Percentiles rank a stretch among this genome's conserved stretches.
These are phyloP conservation scores for Troilus luridus DNA, from an alignment of 2,888 invertebrate genomes.

Conservation along the genomic window DNA sequence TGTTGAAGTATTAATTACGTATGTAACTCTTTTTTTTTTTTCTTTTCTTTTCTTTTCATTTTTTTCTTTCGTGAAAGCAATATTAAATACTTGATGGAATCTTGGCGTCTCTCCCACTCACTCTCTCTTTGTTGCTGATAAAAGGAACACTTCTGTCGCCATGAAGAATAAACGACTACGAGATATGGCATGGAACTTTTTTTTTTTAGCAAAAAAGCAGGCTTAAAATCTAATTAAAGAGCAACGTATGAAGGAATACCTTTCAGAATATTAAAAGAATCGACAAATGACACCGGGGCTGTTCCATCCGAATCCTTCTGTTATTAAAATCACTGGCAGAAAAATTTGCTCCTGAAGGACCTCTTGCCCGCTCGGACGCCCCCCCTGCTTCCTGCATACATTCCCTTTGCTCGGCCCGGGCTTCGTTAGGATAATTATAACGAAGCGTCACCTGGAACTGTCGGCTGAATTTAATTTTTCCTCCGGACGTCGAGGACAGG, in stretches of 20 bases:
- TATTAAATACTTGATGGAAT: background rate
- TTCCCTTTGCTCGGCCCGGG: slow-evolving; percentile 2
- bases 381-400: slow-evolving; percentile 21
- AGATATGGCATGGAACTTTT: background rate
- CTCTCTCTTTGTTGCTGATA: background rate
- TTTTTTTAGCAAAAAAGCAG: background rate
- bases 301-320: background rate
- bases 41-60: background rate
- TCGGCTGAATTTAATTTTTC: slow-evolving; percentile 49
- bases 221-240: background rate
- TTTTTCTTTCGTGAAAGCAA: background rate
- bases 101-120: background rate
- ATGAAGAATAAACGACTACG: background rate
- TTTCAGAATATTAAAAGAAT: slow-evolving; percentile 29
- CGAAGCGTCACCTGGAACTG: slow-evolving; percentile 47
- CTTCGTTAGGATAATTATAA: slow-evolving; percentile 41
- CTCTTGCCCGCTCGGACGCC: slow-evolving; percentile 11
- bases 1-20: no score
- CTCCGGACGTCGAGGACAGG: background rate
- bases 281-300: background rate
- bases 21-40: no score
- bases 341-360: background rate
- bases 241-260: background rate
- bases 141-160: background rate
- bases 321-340: slow-evolving; percentile 9